Conservation (phyloP, 2,797 vertebrate species). For the Coregonus ussuriensis region DNA sequence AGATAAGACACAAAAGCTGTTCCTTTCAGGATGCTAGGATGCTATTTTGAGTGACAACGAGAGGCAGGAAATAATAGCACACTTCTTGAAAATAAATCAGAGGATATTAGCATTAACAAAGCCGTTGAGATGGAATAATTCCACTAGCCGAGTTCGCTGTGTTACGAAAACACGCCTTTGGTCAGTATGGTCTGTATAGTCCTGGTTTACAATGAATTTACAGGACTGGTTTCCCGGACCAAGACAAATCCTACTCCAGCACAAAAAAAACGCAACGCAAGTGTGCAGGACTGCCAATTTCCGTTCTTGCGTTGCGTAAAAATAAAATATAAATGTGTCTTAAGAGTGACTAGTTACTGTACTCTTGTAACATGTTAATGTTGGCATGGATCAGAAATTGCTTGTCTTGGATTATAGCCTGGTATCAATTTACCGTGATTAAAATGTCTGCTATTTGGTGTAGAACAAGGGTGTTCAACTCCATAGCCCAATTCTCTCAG, state of each 20-base stretch:
- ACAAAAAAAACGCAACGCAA: no score
- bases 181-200: conserved; percentile 66
- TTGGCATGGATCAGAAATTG: neutral
- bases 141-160: conserved; percentile 63
- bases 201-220: conserved; percentile 42
- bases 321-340: neutral
- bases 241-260: conserved; percentile 17
- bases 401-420: neutral
- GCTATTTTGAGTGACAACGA: conserved; percentile 71
- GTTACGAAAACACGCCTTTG: conserved; percentile 68
- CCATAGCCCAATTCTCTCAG: neutral
- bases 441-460: conserved; percentile 16
- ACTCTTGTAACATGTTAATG: neutral
- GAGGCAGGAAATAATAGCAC: conserved; percentile 62
- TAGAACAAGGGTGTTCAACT: neutral
- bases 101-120: conserved; percentile 62
- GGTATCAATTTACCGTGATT: neutral
- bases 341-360: no score
- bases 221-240: conserved; percentile 54
- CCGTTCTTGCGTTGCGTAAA: neutral
- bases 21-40: conserved; percentile 56
- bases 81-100: conserved; percentile 69
- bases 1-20: conserved; percentile 62
- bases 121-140: conserved; percentile 66
- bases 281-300: neutral